Percentiles rank a stretch among this genome's conserved stretches.
These are phyloP conservation scores for Takifugu bimaculatus DNA, from an alignment of 2,113 vertebrate genomes.

Conservation along the genomic window DNA sequence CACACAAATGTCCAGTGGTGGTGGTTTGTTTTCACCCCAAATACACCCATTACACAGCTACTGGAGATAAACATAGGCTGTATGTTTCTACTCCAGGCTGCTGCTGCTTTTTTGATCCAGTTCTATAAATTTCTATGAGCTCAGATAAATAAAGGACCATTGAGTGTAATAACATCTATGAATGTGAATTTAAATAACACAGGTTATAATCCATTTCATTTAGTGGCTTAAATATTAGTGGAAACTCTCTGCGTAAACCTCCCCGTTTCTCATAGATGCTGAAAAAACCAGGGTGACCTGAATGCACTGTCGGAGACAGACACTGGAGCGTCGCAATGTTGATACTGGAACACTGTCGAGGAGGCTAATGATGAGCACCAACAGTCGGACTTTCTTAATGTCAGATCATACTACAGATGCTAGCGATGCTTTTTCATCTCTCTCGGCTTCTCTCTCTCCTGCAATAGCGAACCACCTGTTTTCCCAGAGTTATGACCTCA, in stretches of 20 bases:
- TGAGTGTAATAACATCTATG: no score
- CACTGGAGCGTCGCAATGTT: not conserved
- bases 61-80: no score
- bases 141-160: no score
- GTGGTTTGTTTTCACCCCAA: not conserved
- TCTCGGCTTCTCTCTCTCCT: not conserved
- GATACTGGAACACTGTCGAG: not conserved
- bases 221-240: conserved; percentile 31
- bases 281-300: conserved; percentile 14
- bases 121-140: no score
- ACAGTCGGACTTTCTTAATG: not conserved
- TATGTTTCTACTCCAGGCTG: no score
- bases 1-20: not conserved
- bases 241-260: conserved; percentile 20
- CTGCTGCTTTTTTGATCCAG: no score
- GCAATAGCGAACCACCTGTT: conserved; percentile 68
- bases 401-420: not conserved
- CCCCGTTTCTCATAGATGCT: not conserved
- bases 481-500: conserved; percentile 68
- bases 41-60: not conserved
- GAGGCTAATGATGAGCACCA: not conserved
- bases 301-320: conserved; percentile 13
- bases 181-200: not conserved
- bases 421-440: conserved; percentile 13
- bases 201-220: conserved; percentile 43